Conservation (phyloP, 2,888 invertebrate genomes). For the Diplazon laetatorius region DNA sequence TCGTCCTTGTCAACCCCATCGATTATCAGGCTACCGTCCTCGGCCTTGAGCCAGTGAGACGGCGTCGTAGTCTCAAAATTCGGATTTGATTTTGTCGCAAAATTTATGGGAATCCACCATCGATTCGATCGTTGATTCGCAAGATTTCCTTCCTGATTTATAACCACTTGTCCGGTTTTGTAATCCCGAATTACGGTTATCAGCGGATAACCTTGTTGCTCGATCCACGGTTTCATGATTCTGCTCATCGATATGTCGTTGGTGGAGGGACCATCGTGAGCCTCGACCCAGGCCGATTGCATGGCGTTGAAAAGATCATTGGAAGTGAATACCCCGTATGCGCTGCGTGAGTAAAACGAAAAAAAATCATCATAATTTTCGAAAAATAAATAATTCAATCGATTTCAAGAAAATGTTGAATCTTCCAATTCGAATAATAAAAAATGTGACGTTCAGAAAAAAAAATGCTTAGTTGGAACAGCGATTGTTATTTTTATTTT, state of each 20-base stretch:
- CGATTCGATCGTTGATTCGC: conserved; percentile 55
- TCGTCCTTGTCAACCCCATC: conserved; percentile 69
- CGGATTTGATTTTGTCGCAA: conserved; percentile 66
- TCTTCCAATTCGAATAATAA: too few relatives aligned
- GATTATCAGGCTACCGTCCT: conserved; percentile 60
- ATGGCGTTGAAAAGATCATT: conserved; percentile 71
- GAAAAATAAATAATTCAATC: too few relatives aligned
- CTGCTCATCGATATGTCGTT: conserved; percentile 76
- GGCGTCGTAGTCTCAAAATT: conserved; percentile 60
- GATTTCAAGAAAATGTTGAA: too few relatives aligned
- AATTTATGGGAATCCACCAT: conserved; percentile 78
- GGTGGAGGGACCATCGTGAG: conserved; percentile 13
- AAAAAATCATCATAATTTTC: background rate
- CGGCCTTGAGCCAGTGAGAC: conserved; percentile 64
- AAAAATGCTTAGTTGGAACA: too few relatives aligned
- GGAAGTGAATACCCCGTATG: conserved; percentile 66
- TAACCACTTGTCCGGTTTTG: conserved; percentile 56
- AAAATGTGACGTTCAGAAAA: too few relatives aligned
- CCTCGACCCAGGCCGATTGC: conserved; percentile 60
- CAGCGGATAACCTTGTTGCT: conserved; percentile 82
- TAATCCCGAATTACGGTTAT: conserved; percentile 77
- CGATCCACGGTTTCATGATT: conserved; percentile 80
- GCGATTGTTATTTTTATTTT: too few relatives aligned
- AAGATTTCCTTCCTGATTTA: conserved; percentile 67
- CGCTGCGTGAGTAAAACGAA: background rate